Evolutionary conservation across 2,113 vertebrate species (phyloP).

Genomic region (Gulo gulo): DNA sequence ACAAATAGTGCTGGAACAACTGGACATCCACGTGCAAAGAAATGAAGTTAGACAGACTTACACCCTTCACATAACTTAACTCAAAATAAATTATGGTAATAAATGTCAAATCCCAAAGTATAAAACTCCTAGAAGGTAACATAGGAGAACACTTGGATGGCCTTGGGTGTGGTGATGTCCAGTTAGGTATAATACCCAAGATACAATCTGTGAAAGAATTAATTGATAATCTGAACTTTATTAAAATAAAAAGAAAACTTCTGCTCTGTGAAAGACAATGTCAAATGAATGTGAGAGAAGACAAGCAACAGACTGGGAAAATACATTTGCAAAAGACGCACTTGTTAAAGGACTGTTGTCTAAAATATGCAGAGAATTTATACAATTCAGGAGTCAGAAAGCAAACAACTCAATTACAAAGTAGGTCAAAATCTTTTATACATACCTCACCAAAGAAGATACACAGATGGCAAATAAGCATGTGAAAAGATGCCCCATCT

Average conservation of each 20-base stretch:
- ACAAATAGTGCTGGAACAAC: background rate
- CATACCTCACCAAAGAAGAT: background rate
- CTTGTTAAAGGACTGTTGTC: background rate
- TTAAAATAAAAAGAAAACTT: background rate
- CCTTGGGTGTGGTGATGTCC: background rate
- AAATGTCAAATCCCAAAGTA: background rate
- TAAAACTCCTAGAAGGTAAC: background rate
- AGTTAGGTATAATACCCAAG: background rate
- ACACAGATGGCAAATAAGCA: background rate
- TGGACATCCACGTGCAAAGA: background rate
- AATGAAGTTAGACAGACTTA: background rate
- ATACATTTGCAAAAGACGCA: background rate
- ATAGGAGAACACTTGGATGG: background rate
- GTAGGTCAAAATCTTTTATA: background rate
- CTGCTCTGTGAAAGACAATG: background rate
- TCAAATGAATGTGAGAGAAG: background rate
- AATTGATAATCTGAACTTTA: background rate
- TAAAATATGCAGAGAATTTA: background rate
- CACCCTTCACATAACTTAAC: background rate
- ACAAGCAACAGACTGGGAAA: background rate
- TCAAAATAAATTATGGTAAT: background rate
- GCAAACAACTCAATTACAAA: background rate
- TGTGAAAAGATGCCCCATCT: background rate
- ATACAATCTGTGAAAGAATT: background rate
- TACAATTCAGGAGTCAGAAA: background rate